phyloP scores from a whole-genome alignment of 2,888 invertebrate species.

The Sipha maydis region DNA sequence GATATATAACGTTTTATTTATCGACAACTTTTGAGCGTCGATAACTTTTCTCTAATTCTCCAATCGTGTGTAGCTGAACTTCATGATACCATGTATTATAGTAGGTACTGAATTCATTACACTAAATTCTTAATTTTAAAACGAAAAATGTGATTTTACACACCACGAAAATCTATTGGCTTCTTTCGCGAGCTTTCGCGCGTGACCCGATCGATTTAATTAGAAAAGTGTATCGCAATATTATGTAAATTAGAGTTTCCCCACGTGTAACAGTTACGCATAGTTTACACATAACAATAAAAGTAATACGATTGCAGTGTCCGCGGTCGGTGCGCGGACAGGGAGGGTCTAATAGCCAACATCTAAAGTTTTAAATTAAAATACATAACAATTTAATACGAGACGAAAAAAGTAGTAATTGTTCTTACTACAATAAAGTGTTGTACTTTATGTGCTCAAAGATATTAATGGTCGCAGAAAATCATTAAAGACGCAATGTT shows the following conservation, averaged over 20 bases:
- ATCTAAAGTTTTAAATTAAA: slow-evolving; percentile 46
- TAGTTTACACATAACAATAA: slow-evolving; percentile 18
- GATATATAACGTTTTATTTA: no score
- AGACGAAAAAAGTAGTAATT: slow-evolving; percentile 10
- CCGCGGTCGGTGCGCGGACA: background rate
- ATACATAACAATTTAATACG: slow-evolving; percentile 27
- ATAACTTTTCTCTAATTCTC: no score
- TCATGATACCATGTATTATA: no score
- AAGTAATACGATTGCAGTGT: background rate
- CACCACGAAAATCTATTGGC: no score
- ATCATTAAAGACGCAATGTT: slow-evolving; percentile 33
- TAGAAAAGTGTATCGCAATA: background rate
- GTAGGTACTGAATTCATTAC: no score
- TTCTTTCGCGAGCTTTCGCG: background rate
- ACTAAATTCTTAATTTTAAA: no score
- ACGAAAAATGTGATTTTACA: no score
- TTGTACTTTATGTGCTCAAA: background rate
- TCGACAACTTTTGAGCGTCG: no score
- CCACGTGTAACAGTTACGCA: background rate
- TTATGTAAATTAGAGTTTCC: background rate
- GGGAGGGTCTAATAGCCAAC: background rate
- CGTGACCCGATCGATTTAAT: slow-evolving; percentile 4
- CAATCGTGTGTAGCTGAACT: no score
- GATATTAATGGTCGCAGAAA: slow-evolving; percentile 40
- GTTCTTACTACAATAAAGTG: slow-evolving; percentile 25